Evolutionary conservation across 2,797 vertebrate genomes (phyloP).

Genomic region (Muscicapa striata): DNA sequence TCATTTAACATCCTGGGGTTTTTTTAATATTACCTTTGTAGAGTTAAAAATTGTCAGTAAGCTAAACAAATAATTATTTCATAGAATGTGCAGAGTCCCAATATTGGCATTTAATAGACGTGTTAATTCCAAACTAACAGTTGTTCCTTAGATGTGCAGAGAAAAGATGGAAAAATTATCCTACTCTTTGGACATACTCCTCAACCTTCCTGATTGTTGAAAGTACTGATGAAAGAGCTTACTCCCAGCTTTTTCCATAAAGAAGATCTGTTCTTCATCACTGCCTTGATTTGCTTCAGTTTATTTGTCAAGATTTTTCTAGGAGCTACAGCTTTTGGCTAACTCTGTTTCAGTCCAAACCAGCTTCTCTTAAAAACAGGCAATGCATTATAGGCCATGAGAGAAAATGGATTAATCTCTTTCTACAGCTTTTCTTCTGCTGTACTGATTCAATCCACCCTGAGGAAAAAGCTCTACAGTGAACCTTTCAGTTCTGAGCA

Average conservation of each 20-base stretch:
- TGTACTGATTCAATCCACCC: neutral
- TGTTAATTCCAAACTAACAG: neutral
- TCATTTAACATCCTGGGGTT: neutral
- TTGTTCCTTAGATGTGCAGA: fast-evolving
- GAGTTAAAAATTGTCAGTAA: neutral
- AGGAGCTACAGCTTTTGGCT: neutral
- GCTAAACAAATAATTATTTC: neutral
- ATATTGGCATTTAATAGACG: neutral
- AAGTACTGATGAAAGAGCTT: neutral
- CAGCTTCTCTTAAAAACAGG: neutral
- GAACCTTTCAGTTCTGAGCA: neutral
- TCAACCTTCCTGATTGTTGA: neutral
- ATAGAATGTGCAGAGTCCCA: neutral
- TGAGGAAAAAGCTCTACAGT: neutral
- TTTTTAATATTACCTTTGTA: neutral
- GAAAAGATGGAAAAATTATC: neutral
- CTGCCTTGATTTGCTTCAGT: neutral
- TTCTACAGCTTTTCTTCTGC: neutral
- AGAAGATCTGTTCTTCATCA: neutral
- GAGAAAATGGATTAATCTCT: neutral
- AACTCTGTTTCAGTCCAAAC: neutral
- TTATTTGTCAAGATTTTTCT: neutral
- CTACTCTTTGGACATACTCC: neutral
- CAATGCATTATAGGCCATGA: neutral
- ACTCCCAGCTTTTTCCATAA: neutral